Evolutionary conservation across 2,113 vertebrate genomes (phyloP), one percentile per base, ranked within the genome.

Genomic region (Coryphaenoides rupestris): DNA sequence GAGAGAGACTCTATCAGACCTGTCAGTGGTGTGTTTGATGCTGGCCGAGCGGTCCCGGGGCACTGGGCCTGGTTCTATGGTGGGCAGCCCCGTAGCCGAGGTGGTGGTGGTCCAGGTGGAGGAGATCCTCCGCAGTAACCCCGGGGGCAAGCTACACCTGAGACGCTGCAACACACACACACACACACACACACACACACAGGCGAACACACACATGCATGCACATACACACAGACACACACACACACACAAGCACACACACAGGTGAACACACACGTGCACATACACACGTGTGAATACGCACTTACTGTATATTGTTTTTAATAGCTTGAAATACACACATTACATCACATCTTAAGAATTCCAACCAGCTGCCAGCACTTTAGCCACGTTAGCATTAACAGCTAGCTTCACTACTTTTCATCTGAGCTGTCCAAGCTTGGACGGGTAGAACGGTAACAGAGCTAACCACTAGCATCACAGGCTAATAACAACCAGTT

Each of bases 51-150:
- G 93, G 77, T 96, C 94, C 63, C 94, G 85, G 63, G 92, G 84
- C 1, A 96, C 91, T 0, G 95, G 94, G 3, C 93, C 94, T 0
- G 95, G 94, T 72, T 98, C 95, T 55, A 98, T 79, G 4, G 95
- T 95, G 22, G 95, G 95, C 13, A 98, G 69, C 3, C 95, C 95
- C 0, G 95, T 98, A 59, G 95, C 95, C 21, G 95, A 98, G 2
- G 95, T 98, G 66, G 95, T 98, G 0, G 95, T 98, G 50, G 95
- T 98, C 95, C 95, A 98, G 0, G 95, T 95, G 0, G 95, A 98
- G 0, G 95, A 98, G 58, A 98, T 94, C 65, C 94, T 81, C 71
- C 95, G 89, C 65, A 96, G 75, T 72, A 98, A 82, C 28, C 94
- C 94, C 0, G 95, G 93, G 2, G 95, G 94, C 66, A 98, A 82